Percentiles rank a stretch among this genome's conserved stretches.
Conservation (phyloP, 1,140 invertebrate genomes). For the Leptopilina clavipes region DNA sequence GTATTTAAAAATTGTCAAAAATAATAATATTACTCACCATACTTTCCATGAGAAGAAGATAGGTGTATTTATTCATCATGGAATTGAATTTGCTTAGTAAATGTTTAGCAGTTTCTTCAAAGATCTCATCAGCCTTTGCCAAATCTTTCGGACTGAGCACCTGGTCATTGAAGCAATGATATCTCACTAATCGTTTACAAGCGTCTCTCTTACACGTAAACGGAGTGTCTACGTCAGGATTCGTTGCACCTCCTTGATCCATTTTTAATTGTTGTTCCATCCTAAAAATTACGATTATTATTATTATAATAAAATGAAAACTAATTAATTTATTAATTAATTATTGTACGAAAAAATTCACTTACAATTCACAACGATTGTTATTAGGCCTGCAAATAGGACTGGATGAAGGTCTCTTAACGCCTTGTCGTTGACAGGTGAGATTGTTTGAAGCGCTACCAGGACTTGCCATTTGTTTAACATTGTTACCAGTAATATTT, state of each 20-base stretch:
- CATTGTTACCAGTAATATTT: slow-evolving; percentile 41
- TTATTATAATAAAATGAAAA: no score
- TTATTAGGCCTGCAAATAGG: slow-evolving; percentile 66
- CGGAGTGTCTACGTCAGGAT: slow-evolving; percentile 85
- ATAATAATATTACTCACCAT: slow-evolving; percentile 78
- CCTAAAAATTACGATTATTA: slow-evolving; percentile 63
- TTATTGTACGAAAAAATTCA: no score
- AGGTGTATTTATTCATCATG: slow-evolving; percentile 87
- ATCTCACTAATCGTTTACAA: slow-evolving; percentile 85
- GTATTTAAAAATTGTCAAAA: slow-evolving; percentile 36
- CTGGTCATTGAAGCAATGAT: slow-evolving; percentile 87
- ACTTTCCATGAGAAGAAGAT: slow-evolving; percentile 87
- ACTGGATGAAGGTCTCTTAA: slow-evolving; percentile 69
- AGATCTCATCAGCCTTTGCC: slow-evolving; percentile 85
- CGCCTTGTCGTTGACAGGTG: slow-evolving; percentile 64
- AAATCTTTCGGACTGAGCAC: slow-evolving; percentile 81
- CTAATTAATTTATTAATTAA: no score
- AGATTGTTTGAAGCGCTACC: slow-evolving; percentile 51
- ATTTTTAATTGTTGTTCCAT: slow-evolving; percentile 85
- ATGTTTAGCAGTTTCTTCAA: slow-evolving; percentile 83
- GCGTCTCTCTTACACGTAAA: slow-evolving; percentile 85
- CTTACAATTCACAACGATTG: slow-evolving; percentile 70
- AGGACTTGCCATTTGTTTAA: slow-evolving; percentile 62
- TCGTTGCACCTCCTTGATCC: slow-evolving; percentile 85
- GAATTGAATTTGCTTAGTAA: slow-evolving; percentile 84